Conservation (phyloP, 2,888 invertebrate species). For the Drosophila diplacantha region DNA sequence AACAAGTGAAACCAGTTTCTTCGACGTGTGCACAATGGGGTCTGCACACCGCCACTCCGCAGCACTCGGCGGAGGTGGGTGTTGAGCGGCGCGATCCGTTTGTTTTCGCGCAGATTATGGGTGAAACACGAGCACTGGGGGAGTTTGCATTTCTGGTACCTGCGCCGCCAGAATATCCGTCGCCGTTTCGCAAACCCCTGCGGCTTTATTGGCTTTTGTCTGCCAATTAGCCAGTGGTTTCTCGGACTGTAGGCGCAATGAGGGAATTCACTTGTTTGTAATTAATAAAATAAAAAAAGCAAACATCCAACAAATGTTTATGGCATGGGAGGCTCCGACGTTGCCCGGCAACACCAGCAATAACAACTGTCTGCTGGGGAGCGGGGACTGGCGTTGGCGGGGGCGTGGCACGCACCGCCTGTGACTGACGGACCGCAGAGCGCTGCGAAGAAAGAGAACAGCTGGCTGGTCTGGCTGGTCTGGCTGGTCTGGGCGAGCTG, state of each 20-base stretch:
- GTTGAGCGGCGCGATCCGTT: slow-evolving; percentile 3
- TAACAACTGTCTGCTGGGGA: slow-evolving; percentile 17
- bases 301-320: slow-evolving; percentile 38
- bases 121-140: slow-evolving; percentile 7
- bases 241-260: slow-evolving; percentile 25
- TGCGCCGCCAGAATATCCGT: slow-evolving; percentile 18
- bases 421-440: slow-evolving; percentile 61
- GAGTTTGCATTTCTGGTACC: slow-evolving; percentile 26
- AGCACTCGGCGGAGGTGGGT: slow-evolving; percentile 9
- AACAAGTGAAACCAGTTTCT: slow-evolving; percentile 60
- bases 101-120: slow-evolving; percentile 7
- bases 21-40: slow-evolving; percentile 16
- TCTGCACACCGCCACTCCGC: slow-evolving; percentile 9
- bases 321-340: slow-evolving; percentile 21
- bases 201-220: slow-evolving; percentile 16
- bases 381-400: not conserved
- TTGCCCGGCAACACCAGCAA: slow-evolving; percentile 45
- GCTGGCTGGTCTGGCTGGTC: slow-evolving; percentile 2
- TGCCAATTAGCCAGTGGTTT: slow-evolving; percentile 22
- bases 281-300: slow-evolving; percentile 38
- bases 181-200: slow-evolving; percentile 7
- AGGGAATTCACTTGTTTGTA: slow-evolving; percentile 32
- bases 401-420: slow-evolving; percentile 27
- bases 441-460: slow-evolving; percentile 27
- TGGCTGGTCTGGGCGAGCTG: slow-evolving; percentile 1